Base-by-base conservation (phyloP, 35 echinoderm and acorn worm species). In the Lytechinus variegatus region DNA sequence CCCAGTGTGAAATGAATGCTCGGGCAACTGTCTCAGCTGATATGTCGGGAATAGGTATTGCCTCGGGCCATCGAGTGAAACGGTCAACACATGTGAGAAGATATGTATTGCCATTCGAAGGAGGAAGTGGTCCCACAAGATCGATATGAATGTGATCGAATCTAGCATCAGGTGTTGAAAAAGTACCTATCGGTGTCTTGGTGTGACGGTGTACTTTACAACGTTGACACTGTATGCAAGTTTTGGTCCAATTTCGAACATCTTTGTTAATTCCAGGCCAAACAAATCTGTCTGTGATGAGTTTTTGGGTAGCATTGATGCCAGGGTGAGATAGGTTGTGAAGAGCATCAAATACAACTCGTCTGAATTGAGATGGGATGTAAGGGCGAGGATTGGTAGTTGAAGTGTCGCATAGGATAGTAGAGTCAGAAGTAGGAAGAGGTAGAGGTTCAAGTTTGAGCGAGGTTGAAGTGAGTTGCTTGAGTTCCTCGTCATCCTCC, bases 41-140 rank as follows among this genome's bases (percentile, higher is more conserved):
- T 44, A 95, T 91, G 54, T 95, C 54, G 56, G 54, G 9, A 13
- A 95, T 60, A 10, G 97, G 97, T 13, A 97, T 89, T 27, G 96
- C 97, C 89, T 97, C 97, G 11, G 97, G 97, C 97, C 97, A 97
- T 27, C 95, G 56, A 52, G 97, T 97, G 66, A 95, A 97, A 14
- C 94, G 89, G 87, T 96, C 97, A 21, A 97, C 61, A 90, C 90
- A 95, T 1, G 97, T 97, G 12, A 97, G 90, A 21, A 98, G 87
- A 87, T 98, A 98, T 58, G 54, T 89, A 61, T 52, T 96, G 19
- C 96, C 97, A 91, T 95, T 92, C 88, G 97, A 96, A 6, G 87
- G 71, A 11, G 97, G 95, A 10, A 96, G 79, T 2, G 97, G 97
- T n/a, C 96, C 96, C 11, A 97, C 96, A 28, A 97, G 54, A 91